Percentiles rank a stretch among this genome's conserved stretches.
Evolutionary conservation across 2,888 invertebrate genomes (phyloP).

Genomic region (Orgyia antiqua): DNA sequence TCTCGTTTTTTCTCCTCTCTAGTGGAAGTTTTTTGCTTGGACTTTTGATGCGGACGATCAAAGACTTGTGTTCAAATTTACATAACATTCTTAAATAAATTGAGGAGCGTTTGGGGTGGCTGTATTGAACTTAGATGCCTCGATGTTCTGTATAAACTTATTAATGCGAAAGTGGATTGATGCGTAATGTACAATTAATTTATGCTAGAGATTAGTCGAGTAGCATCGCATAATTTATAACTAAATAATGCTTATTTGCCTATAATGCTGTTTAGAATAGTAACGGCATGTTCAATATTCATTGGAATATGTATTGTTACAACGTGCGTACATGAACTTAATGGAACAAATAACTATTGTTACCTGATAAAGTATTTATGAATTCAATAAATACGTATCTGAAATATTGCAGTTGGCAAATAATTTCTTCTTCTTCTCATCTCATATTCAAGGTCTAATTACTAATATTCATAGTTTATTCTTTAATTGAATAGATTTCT

Average conservation of each 20-base stretch:
- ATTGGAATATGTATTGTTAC: no score
- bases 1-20: slow-evolving; percentile 67
- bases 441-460: no score
- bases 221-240: slow-evolving; percentile 47
- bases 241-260: slow-evolving; percentile 13
- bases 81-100: slow-evolving; percentile 79
- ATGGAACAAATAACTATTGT: no score
- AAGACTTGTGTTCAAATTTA: slow-evolving; percentile 78
- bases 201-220: slow-evolving; percentile 59
- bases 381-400: no score
- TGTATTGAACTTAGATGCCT: slow-evolving; percentile 42
- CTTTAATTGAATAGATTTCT: no score
- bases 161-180: slow-evolving; percentile 62
- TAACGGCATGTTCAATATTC: neutral
- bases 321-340: no score
- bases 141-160: slow-evolving; percentile 58
- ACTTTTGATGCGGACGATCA: slow-evolving; percentile 77
- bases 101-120: slow-evolving; percentile 55
- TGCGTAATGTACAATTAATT: slow-evolving; percentile 68
- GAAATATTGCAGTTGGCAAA: no score
- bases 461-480: no score
- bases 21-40: slow-evolving; percentile 71
- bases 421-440: no score
- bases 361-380: no score
- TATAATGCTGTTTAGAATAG: neutral